These are phyloP conservation scores for Microdon myrmicae DNA, from an alignment of 2,888 invertebrate genomes.

Conservation along the genomic window DNA sequence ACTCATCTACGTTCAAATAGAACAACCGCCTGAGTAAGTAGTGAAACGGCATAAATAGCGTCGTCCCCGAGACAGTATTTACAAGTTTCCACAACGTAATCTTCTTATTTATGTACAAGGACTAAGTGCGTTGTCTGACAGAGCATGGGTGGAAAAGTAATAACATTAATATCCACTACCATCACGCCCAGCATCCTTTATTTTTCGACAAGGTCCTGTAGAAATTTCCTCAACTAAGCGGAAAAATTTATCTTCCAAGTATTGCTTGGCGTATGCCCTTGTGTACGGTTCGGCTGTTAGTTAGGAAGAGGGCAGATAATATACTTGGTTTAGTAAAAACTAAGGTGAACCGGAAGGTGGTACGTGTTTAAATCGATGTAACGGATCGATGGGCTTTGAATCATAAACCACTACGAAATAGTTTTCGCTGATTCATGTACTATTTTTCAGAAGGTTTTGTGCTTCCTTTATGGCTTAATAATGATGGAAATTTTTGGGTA, in stretches of 20 bases:
- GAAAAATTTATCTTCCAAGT: constrained; percentile 44
- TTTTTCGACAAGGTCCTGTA: constrained; percentile 31
- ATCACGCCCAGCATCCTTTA: constrained; percentile 16
- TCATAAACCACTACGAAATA: no score
- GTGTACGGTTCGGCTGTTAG: constrained; percentile 12
- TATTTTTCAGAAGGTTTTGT: no score
- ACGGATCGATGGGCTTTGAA: no score
- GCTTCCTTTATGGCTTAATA: no score
- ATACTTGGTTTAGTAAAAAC: constrained; percentile 22
- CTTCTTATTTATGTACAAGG: constrained; percentile 55
- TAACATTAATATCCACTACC: constrained; percentile 55
- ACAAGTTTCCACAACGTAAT: constrained; percentile 55
- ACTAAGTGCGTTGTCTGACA: constrained; percentile 52
- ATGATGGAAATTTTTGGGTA: no score
- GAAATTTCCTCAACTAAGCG: constrained; percentile 46
- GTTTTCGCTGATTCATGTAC: no score
- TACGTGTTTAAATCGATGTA: no score
- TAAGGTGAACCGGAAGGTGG: constrained; percentile 8
- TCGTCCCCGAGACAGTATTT: constrained; percentile 49
- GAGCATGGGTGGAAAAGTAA: constrained; percentile 52
- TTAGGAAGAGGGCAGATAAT: constrained; percentile 19
- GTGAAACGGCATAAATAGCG: constrained; percentile 50
- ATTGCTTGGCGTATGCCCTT: constrained; percentile 25
- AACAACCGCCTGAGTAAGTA: constrained; percentile 40
- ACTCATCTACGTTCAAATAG: constrained; percentile 20